Conservation (phyloP, 2,888 invertebrate species). For the Caenorhabditis angaria region DNA sequence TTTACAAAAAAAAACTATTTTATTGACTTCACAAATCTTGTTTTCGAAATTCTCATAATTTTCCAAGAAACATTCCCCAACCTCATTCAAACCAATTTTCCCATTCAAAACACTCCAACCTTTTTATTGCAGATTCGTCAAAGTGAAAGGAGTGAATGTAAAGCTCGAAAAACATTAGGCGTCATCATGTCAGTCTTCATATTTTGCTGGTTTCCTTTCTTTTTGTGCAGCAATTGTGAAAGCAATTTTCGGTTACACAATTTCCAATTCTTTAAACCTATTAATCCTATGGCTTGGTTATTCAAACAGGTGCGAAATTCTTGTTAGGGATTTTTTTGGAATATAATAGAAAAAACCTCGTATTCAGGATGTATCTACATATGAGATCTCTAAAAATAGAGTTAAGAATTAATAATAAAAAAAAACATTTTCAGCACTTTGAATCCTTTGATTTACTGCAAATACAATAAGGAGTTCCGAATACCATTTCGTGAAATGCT, state of each 20-base stretch:
- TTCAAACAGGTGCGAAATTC: conserved; percentile 80
- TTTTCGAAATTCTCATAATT: too few species aligned
- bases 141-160: conserved; percentile 80
- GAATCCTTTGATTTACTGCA: conserved; percentile 90
- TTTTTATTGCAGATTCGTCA: conserved; percentile 39
- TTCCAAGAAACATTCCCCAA: too few species aligned
- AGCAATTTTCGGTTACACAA: conserved; percentile 43
- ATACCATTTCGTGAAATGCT: conserved; percentile 72
- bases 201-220: conserved; percentile 98
- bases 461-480: conserved; percentile 72
- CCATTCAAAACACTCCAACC: too few species aligned
- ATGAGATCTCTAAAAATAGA: too few species aligned
- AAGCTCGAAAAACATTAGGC: conserved; percentile 96
- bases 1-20: too few species aligned
- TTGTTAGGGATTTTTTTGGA: neutral
- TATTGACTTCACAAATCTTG: too few species aligned
- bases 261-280: conserved; percentile 66
- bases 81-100: too few species aligned
- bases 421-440: conserved; percentile 74
- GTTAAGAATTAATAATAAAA: too few species aligned
- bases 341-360: too few species aligned
- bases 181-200: conserved; percentile 91
- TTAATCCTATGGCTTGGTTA: conserved; percentile 86
- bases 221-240: conserved; percentile 87
- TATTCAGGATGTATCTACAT: too few species aligned